Base-by-base conservation (phyloP, 2,888 invertebrate genomes). In the Sarcophaga carnaria region DNA sequence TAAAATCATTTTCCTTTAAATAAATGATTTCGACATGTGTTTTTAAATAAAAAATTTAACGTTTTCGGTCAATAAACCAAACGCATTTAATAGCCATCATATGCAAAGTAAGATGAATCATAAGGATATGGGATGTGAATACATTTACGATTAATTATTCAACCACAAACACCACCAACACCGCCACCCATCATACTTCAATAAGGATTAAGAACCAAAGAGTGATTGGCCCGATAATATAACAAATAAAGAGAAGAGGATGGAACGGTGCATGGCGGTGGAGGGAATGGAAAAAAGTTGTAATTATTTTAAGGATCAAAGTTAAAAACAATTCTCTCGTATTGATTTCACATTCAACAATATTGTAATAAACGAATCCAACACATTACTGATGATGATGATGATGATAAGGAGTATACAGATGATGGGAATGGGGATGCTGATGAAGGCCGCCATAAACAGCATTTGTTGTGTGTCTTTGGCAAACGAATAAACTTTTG, bases 401-500 rank as follows among this genome's bases (percentile, higher is more conserved):
- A 10, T 37, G 37, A 37, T 8, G 37, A 37, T 6, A 2, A 37
- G 37, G 37, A 37, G 6, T 5, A 27, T 27, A 4, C 27, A 27
- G 37, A 37, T 37, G 37, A 37, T 10, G 37, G 2, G 1, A 8
- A 37, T 10, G 37, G 2, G 1, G 0, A 12, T 17, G 54, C 54
- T 14, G 17, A 17, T 14, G 54, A 54, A 54, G 59, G 17, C 47
- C 47, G 17, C 47, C 47, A 49, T 22, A 69, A 78, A 74, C 25
- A 78, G 67, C 20, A 67, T 49, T 71, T 76, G 59, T 47, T 69
- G 37, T 78, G 37, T 64, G 37, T 37, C 37, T 37, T 37, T 37
- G 22, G 14, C 64, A 64, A 64, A 64, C 11, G 25, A 17, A 64
- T 25, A 70, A 83, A 74, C 78, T 78, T 83, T 77, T 27, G 22